Percentiles rank a stretch among this genome's conserved stretches.
phyloP scores from a whole-genome alignment of 2,797 vertebrate species.

The Acropternis orthonyx region DNA sequence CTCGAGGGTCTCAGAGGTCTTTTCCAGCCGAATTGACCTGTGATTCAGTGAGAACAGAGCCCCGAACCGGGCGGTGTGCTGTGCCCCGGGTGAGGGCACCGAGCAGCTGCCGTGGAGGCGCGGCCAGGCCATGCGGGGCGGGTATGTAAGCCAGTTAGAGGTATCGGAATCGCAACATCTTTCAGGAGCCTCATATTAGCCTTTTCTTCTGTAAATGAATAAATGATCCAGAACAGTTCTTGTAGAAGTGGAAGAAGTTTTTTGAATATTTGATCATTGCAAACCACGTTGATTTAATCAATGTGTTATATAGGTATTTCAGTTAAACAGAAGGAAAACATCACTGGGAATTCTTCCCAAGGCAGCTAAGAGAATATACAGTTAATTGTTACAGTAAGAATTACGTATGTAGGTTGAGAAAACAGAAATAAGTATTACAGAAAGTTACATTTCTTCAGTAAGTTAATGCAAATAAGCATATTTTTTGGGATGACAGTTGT shows the following conservation, averaged over 20 bases:
- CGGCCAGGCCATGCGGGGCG: rapidly evolving
- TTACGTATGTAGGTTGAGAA: background rate
- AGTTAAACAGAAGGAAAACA: background rate
- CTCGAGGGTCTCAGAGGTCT: background rate
- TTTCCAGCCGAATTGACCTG: background rate
- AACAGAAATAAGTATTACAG: background rate
- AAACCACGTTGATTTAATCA: background rate
- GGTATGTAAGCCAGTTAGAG: background rate
- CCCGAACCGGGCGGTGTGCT: rapidly evolving
- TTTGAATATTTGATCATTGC: background rate
- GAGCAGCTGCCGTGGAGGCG: background rate
- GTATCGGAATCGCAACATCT: background rate
- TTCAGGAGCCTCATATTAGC: background rate
- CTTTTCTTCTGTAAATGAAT: background rate
- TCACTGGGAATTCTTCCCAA: background rate
- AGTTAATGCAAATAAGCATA: background rate
- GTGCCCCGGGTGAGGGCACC: background rate
- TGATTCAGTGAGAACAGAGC: rapidly evolving
- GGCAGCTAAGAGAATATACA: background rate
- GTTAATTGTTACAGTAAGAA: background rate
- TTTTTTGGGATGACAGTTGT: background rate
- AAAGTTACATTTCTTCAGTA: background rate
- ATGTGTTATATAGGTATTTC: background rate
- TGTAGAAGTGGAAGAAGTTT: background rate
- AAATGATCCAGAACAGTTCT: background rate